phyloP scores from a whole-genome alignment of 2,797 vertebrate genomes.

The Chrysolophus pictus region DNA sequence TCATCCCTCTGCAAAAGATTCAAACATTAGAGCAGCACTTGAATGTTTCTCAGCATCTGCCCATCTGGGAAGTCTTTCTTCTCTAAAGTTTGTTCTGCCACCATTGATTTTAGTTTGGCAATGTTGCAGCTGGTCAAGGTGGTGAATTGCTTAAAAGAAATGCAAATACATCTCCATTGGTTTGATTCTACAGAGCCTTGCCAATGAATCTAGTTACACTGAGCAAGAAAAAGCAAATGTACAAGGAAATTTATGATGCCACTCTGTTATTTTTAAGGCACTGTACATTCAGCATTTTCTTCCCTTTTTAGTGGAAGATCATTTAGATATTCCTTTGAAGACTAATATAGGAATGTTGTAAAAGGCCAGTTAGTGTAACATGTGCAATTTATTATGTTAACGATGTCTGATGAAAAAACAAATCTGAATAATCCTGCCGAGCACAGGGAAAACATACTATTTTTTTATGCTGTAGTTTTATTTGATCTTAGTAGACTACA shows the following conservation, averaged over 20 bases:
- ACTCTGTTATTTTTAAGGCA: constrained; percentile 31
- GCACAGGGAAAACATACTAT: constrained; percentile 30
- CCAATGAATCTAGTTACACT: neutral
- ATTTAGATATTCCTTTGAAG: constrained; percentile 61
- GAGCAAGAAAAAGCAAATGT: constrained; percentile 15
- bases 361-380: constrained; percentile 31
- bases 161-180: neutral
- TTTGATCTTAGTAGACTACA: constrained; percentile 46
- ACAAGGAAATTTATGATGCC: constrained; percentile 25
- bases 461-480: constrained; percentile 43
- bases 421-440: constrained; percentile 60
- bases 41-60: constrained; percentile 48
- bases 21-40: constrained; percentile 4
- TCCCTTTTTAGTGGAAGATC: constrained; percentile 39
- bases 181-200: neutral
- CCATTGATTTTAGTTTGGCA: neutral
- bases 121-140: constrained; percentile 39
- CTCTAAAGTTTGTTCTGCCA: constrained; percentile 30
- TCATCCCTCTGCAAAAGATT: neutral
- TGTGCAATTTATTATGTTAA: constrained; percentile 67
- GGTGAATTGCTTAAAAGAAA: neutral
- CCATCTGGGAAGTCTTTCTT: constrained; percentile 36
- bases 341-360: constrained; percentile 58
- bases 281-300: constrained; percentile 28
- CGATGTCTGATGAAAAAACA: constrained; percentile 61